Evolutionary conservation across 2,888 invertebrate genomes (phyloP).

Genomic region (Chymomyza fuscimana): DNA sequence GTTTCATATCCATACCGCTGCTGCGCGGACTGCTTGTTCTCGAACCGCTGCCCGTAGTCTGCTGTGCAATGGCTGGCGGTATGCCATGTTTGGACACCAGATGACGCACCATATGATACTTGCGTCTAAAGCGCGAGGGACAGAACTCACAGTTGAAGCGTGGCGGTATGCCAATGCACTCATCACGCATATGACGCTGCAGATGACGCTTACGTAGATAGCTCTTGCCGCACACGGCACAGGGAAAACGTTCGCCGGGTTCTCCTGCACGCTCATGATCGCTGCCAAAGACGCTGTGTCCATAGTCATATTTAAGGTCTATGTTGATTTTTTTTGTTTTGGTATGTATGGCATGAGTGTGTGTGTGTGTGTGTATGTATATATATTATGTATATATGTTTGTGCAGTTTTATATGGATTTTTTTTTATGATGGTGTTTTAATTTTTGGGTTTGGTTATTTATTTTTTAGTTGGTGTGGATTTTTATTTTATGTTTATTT

Average conservation of each 20-base stretch:
- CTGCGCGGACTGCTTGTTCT: conserved; percentile 40
- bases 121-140: conserved; percentile 80
- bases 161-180: conserved; percentile 81
- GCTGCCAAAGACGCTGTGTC: conserved; percentile 55
- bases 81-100: conserved; percentile 80
- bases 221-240: conserved; percentile 82
- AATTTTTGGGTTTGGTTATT: conserved; percentile 17
- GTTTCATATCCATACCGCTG: conserved; percentile 32
- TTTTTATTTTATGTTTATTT: not conserved
- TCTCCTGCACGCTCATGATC: conserved; percentile 39
- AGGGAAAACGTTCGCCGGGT: conserved; percentile 80
- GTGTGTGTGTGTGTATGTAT: conserved; percentile 30
- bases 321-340: conserved; percentile 24
- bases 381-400: conserved; percentile 18
- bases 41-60: conserved; percentile 64
- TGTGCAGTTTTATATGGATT: conserved; percentile 19
- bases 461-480: conserved; percentile 20
- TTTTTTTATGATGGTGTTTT: conserved; percentile 17
- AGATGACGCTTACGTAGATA: conserved; percentile 84
- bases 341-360: conserved; percentile 6
- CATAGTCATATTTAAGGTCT: conserved; percentile 55
- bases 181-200: conserved; percentile 82
- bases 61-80: conserved; percentile 70
- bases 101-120: conserved; percentile 81
- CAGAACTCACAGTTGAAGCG: conserved; percentile 81